phyloP scores from a whole-genome alignment of 2,797 vertebrate genomes.

The Pipistrellus nathusii region DNA sequence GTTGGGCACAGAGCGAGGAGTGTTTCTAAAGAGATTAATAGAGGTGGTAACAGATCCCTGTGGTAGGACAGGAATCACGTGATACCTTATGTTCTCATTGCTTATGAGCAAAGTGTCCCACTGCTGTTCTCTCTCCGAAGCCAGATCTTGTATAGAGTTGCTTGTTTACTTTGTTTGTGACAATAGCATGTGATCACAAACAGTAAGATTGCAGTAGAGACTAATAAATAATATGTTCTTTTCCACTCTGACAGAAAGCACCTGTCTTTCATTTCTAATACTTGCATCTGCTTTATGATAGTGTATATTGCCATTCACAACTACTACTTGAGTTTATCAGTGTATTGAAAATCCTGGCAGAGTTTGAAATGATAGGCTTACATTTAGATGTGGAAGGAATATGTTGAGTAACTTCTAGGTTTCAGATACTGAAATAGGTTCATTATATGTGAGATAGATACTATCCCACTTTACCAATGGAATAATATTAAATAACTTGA shows the following conservation, averaged over 20 bases:
- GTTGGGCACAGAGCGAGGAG: not conserved
- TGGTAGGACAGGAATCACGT: not conserved
- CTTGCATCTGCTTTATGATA: not conserved
- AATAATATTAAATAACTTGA: slow-evolving; percentile 23
- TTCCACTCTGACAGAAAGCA: not conserved
- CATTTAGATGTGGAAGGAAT: not conserved
- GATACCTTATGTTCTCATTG: not conserved
- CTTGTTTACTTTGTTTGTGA: not conserved
- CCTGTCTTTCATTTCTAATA: not conserved
- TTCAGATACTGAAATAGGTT: not conserved
- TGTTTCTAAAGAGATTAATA: not conserved
- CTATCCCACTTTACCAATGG: not conserved
- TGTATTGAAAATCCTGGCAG: not conserved
- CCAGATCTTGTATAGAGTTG: not conserved
- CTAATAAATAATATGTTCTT: not conserved
- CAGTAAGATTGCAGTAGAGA: not conserved
- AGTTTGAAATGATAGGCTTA: not conserved
- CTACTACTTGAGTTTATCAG: not conserved
- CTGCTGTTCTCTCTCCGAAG: not conserved
- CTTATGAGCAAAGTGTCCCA: not conserved
- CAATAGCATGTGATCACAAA: not conserved
- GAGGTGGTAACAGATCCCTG: not conserved
- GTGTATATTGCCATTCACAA: not conserved
- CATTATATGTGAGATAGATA: not conserved
- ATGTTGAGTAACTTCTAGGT: not conserved